A percentile compares a stretch with the other conserved stretches of the same genome.
Conservation (phyloP, 2,797 vertebrate species). For the Sebastes trivittatus region DNA sequence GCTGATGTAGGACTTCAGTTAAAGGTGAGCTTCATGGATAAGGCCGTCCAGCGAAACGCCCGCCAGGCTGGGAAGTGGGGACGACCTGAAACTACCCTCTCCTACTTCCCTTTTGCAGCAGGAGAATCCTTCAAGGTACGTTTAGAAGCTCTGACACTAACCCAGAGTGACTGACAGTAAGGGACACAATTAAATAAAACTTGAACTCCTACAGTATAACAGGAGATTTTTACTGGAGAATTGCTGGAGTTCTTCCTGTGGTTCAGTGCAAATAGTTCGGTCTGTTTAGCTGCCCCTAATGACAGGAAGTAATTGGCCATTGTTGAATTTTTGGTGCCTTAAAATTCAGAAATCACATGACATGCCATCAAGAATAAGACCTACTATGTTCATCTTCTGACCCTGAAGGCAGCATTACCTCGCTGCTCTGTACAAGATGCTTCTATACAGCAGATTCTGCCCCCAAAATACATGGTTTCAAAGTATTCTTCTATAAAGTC, state of each 20-base stretch:
- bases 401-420: not conserved
- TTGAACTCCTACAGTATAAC: not conserved
- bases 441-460: not conserved
- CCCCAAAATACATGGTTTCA: not conserved
- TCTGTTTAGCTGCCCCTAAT: not conserved
- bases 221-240: not conserved
- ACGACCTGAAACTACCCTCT: conserved; percentile 85
- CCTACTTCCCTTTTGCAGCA: conserved; percentile 90
- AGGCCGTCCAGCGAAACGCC: conserved; percentile 87
- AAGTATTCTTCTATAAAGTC: not conserved
- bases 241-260: not conserved
- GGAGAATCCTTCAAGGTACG: conserved; percentile 89
- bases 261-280: no score
- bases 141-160: not conserved
- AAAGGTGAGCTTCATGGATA: conserved; percentile 87
- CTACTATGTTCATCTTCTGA: not conserved
- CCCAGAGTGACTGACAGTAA: not conserved
- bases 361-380: not conserved
- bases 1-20: conserved; percentile 88
- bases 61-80: conserved; percentile 90
- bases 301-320: not conserved
- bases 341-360: not conserved
- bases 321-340: not conserved
- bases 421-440: not conserved
- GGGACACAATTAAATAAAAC: not conserved